These are phyloP conservation scores for Formicarius rufipectus DNA, from an alignment of 2,113 vertebrate species.

Conservation along the genomic window DNA sequence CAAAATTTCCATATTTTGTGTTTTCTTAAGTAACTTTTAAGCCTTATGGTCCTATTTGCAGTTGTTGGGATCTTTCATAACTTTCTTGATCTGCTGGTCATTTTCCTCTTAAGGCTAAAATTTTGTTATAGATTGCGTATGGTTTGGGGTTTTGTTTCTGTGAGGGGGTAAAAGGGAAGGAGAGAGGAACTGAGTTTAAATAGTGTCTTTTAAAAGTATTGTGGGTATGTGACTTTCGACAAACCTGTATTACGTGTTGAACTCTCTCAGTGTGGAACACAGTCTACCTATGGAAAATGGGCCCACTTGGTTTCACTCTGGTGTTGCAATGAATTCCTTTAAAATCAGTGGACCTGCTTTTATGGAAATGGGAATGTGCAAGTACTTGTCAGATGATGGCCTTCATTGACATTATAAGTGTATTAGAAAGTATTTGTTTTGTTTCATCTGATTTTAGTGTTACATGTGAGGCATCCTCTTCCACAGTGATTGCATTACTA, in stretches of 20 bases:
- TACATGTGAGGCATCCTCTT: not conserved
- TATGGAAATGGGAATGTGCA: not conserved
- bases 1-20: not conserved
- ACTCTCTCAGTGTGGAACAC: not conserved
- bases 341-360: not conserved
- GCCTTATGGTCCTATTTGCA: not conserved
- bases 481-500: not conserved
- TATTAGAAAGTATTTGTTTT: not conserved
- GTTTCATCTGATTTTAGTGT: not conserved
- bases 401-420: not conserved
- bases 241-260: not conserved
- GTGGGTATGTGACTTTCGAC: not conserved
- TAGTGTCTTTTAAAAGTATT: not conserved
- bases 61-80: not conserved
- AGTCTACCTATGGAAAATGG: not conserved
- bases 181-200: not conserved
- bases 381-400: not conserved
- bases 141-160: not conserved
- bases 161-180: not conserved
- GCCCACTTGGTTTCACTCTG: not conserved
- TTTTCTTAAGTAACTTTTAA: not conserved
- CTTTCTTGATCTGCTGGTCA: not conserved
- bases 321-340: not conserved
- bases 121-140: not conserved
- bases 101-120: not conserved